A percentile compares a stretch with the other conserved stretches of the same genome.
Conservation (phyloP, 2,888 invertebrate species). For the Drosophila flavopinicola region DNA sequence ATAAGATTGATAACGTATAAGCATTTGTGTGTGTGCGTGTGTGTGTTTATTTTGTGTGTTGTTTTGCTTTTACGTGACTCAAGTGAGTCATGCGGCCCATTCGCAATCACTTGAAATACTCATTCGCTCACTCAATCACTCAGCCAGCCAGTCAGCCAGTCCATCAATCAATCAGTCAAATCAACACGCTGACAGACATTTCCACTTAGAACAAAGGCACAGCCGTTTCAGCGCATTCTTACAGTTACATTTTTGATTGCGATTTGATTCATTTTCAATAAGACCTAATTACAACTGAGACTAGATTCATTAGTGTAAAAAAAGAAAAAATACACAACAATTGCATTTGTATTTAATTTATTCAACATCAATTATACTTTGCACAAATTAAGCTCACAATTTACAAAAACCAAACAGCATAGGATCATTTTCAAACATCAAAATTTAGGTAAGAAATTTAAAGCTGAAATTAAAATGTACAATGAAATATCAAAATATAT, state of each 20-base stretch:
- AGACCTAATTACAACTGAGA: neutral
- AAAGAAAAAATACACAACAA: too few relatives aligned
- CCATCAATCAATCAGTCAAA: slow-evolving; percentile 47
- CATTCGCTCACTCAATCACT: slow-evolving; percentile 34
- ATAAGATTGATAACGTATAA: slow-evolving; percentile 75
- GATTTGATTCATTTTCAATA: neutral
- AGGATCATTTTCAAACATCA: too few relatives aligned
- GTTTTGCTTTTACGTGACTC: slow-evolving; percentile 32
- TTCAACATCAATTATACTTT: too few relatives aligned
- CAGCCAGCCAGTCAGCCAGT: slow-evolving; percentile 3
- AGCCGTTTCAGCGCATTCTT: slow-evolving; percentile 11
- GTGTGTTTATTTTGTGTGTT: neutral
- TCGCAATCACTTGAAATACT: slow-evolving; percentile 52
- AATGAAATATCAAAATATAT: too few relatives aligned
- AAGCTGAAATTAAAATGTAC: too few relatives aligned
- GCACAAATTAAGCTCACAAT: too few relatives aligned
- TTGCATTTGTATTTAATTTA: neutral
- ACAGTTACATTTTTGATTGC: slow-evolving; percentile 5
- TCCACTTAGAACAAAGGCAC: slow-evolving; percentile 61
- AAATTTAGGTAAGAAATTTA: too few relatives aligned
- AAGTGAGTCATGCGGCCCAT: slow-evolving; percentile 59
- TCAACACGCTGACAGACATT: slow-evolving; percentile 66
- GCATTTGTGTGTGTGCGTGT: slow-evolving; percentile 42
- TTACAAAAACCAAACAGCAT: too few relatives aligned
- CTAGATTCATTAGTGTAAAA: neutral